Percentiles rank a stretch among this genome's conserved stretches.
Evolutionary conservation across 2,113 vertebrate species (phyloP).

Genomic region (Chloebia gouldiae): DNA sequence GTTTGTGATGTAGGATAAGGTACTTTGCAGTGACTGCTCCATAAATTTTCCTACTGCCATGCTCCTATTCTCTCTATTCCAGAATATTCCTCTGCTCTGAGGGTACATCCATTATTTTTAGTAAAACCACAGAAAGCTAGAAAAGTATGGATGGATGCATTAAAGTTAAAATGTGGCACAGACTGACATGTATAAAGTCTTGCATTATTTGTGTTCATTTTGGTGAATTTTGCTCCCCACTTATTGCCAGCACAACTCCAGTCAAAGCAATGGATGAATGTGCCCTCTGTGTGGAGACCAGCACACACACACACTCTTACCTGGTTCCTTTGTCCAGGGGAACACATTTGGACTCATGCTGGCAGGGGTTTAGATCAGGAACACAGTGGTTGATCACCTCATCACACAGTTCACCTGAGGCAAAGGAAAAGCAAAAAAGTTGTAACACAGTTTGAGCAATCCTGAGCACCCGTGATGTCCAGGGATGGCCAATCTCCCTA

Average conservation of each 20-base stretch:
- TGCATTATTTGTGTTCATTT: background rate
- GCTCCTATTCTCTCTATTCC: background rate
- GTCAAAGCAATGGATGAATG: background rate
- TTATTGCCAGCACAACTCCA: background rate
- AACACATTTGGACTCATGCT: slow-evolving; percentile 90
- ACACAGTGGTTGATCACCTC: slow-evolving; percentile 89
- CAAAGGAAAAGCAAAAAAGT: slow-evolving; percentile 2
- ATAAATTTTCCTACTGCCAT: background rate
- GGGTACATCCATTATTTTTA: background rate
- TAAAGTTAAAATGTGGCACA: background rate
- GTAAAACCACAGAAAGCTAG: background rate
- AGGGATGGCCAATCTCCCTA: background rate
- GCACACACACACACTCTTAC: slow-evolving; percentile 64
- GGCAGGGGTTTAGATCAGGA: slow-evolving; percentile 85
- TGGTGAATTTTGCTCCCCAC: background rate
- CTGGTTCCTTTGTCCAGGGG: slow-evolving; percentile 81
- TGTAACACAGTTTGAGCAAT: background rate
- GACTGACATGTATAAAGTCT: background rate
- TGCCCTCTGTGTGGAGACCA: background rate
- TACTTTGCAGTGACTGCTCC: background rate
- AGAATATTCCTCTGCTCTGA: background rate
- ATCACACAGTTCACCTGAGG: slow-evolving; percentile 90
- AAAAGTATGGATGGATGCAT: background rate
- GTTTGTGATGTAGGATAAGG: background rate
- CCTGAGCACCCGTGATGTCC: background rate